Evolutionary conservation across 2,797 vertebrate species (phyloP).

Genomic region (Buceros bicornis): DNA sequence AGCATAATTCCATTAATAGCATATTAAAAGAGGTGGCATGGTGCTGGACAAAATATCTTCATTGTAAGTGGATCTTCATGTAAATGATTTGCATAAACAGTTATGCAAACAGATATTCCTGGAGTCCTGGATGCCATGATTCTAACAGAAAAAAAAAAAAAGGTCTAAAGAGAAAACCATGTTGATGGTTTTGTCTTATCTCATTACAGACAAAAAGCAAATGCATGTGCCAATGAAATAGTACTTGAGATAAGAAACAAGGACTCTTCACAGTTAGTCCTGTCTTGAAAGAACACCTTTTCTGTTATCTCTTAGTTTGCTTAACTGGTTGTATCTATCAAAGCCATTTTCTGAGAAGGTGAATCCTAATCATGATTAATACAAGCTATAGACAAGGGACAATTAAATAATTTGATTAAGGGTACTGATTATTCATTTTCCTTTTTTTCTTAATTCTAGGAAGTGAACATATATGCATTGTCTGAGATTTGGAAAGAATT

Average conservation of each 20-base stretch:
- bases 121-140: not conserved
- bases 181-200: not conserved
- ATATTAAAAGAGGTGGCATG: not conserved
- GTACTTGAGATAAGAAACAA: not conserved
- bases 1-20: not conserved
- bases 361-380: not conserved
- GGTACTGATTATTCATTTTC: not conserved
- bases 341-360: not conserved
- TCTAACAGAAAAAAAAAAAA: not conserved
- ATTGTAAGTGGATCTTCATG: not conserved
- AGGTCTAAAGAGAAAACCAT: not conserved
- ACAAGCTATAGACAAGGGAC: not conserved
- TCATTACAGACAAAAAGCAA: not conserved
- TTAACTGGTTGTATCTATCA: not conserved
- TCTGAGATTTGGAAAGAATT: not conserved
- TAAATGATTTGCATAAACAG: not conserved
- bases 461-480: not conserved
- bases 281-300: not conserved
- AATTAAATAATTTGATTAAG: not conserved
- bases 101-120: not conserved
- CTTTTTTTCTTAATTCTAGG: not conserved
- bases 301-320: not conserved
- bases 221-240: not conserved
- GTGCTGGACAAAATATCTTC: not conserved
- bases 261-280: not conserved